A percentile compares a stretch with the other conserved stretches of the same genome.
These are phyloP conservation scores for Agelaius tricolor DNA, from an alignment of 2,113 vertebrate genomes.

Conservation along the genomic window DNA sequence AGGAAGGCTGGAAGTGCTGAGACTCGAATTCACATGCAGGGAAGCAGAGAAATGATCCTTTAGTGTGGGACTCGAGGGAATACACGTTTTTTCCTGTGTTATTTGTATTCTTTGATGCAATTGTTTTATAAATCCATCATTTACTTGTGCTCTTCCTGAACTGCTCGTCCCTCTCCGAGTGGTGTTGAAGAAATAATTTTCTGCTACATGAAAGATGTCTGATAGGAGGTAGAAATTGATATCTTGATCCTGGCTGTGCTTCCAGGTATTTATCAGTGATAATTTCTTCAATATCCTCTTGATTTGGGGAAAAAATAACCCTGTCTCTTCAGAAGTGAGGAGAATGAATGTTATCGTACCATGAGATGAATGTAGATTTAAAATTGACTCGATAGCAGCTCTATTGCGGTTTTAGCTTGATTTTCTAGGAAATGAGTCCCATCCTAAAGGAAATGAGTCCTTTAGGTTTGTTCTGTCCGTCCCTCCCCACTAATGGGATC, in stretches of 20 bases:
- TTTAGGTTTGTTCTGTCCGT: neutral
- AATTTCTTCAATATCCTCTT: constrained; percentile 58
- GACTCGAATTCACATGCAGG: neutral
- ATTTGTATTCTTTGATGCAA: neutral
- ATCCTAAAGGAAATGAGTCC: constrained; percentile 49
- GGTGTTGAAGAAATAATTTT: neutral
- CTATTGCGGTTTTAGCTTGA: constrained; percentile 9
- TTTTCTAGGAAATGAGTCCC: constrained; percentile 45
- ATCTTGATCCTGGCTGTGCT: neutral
- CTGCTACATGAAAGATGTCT: neutral
- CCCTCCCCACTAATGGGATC: neutral
- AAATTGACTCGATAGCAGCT: constrained; percentile 19
- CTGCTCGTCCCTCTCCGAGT: neutral
- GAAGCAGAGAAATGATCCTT: neutral
- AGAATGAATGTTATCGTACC: constrained; percentile 4
- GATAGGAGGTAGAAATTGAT: constrained; percentile 9
- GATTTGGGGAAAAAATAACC: constrained; percentile 31
- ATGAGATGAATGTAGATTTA: constrained; percentile 7
- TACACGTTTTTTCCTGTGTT: neutral
- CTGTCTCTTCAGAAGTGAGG: neutral
- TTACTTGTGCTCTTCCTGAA: neutral
- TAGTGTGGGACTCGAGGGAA: neutral
- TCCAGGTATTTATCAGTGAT: constrained; percentile 13
- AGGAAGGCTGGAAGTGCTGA: neutral
- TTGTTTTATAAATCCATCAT: neutral